Conservation (phyloP, 2,113 vertebrate genomes). For the Danionella cerebrum region DNA sequence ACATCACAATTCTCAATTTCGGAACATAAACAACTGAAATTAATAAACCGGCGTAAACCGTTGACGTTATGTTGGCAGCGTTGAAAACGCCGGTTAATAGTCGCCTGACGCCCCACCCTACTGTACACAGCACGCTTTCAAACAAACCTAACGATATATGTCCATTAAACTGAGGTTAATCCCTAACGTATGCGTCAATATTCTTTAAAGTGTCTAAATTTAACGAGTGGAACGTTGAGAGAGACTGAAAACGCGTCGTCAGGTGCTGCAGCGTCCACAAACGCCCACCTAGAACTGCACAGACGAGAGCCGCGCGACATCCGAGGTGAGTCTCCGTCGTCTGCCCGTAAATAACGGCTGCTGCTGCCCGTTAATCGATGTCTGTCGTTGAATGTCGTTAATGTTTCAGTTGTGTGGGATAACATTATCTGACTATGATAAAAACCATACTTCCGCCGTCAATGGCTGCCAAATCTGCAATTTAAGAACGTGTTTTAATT, state of each 20-base stretch:
- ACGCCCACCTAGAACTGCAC: slow-evolving; percentile 24
- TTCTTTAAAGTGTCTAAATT: not conserved
- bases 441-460: no score
- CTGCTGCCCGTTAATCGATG: not conserved
- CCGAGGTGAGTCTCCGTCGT: slow-evolving; percentile 29
- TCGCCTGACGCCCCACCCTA: not conserved
- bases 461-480: not conserved
- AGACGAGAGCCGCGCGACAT: slow-evolving; percentile 6
- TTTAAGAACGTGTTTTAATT: not conserved
- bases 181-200: not conserved
- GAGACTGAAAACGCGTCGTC: not conserved
- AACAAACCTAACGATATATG: not conserved
- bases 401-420: not conserved
- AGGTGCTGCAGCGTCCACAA: slow-evolving; percentile 11
- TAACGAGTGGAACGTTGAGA: not conserved
- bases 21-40: no score
- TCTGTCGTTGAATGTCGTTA: not conserved
- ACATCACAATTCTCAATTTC: no score
- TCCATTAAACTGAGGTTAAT: not conserved
- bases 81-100: not conserved
- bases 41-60: not conserved
- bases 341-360: not conserved
- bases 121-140: not conserved
- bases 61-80: not conserved
- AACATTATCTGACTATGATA: no score